These are phyloP conservation scores for Limnothrissa miodon DNA, from an alignment of 2,113 vertebrate genomes.

Conservation along the genomic window DNA sequence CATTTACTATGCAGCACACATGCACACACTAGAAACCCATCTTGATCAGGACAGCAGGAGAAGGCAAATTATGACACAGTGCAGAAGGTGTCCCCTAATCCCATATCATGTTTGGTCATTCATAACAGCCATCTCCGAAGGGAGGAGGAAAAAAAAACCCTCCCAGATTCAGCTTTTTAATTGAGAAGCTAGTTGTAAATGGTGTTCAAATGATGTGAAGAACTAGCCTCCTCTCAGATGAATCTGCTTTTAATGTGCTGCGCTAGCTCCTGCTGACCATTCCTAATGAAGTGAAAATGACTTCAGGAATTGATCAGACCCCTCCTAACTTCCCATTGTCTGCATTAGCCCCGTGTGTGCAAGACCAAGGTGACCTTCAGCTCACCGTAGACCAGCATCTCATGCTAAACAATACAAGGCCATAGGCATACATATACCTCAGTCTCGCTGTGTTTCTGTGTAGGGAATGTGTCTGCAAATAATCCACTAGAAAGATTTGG, in stretches of 20 bases:
- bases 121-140: neutral
- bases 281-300: constrained; percentile 72
- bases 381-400: constrained; percentile 54
- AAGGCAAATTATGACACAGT: too few species aligned
- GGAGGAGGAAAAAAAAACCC: neutral
- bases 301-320: constrained; percentile 62
- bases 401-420: constrained; percentile 52
- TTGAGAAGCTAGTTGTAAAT: neutral
- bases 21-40: too few species aligned
- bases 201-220: constrained; percentile 33
- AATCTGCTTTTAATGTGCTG: constrained; percentile 62
- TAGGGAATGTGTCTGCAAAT: neutral
- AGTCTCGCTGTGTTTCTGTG: constrained; percentile 29
- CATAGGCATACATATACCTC: constrained; percentile 21
- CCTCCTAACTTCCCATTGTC: constrained; percentile 64
- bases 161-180: neutral
- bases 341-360: constrained; percentile 52
- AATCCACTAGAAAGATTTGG: neutral
- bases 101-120: neutral
- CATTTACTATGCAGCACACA: neutral
- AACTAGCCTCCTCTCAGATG: constrained; percentile 43
- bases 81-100: too few species aligned
- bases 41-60: too few species aligned
- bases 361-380: constrained; percentile 68
- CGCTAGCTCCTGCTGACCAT: constrained; percentile 68